Conservation (phyloP, 30 jellyfish, hydroid and myxozoan genomes). For the Cassiopea andromeda region DNA sequence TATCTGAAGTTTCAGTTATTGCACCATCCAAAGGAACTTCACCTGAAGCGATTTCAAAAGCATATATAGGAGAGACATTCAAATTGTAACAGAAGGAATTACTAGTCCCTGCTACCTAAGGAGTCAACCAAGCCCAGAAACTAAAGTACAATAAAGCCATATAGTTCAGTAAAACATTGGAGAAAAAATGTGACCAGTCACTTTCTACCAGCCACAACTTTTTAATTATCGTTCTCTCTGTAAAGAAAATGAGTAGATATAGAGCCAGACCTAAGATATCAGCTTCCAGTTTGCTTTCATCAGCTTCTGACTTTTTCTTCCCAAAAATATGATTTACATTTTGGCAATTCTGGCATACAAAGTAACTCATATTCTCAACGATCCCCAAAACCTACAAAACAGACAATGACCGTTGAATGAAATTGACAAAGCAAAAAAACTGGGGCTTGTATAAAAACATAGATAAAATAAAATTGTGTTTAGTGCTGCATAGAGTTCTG, state of each 20-base stretch:
- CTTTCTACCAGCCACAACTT: no score
- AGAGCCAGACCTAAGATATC: constrained; percentile 70
- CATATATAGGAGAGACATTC: no score
- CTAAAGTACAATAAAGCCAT: no score
- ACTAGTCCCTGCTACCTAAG: no score
- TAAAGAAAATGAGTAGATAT: no score
- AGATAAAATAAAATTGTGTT: no score
- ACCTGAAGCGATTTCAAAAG: constrained; percentile 69
- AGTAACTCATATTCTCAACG: constrained; percentile 94
- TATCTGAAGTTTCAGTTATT: constrained; percentile 93
- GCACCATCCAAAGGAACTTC: constrained; percentile 85
- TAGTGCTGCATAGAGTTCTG: no score
- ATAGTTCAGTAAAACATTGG: no score
- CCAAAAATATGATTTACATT: constrained; percentile 92
- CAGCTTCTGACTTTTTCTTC: constrained; percentile 58
- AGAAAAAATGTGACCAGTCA: no score
- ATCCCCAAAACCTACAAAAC: constrained; percentile 68
- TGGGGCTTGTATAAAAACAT: neutral
- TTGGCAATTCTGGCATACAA: constrained; percentile 87
- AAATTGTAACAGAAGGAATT: no score
- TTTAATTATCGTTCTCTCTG: no score
- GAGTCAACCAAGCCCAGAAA: no score
- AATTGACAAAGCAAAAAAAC: neutral
- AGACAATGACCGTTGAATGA: neutral
- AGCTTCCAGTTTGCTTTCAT: constrained; percentile 41